Evolutionary conservation across 2,113 vertebrate species (phyloP).

Genomic region (Corapipo altera): DNA sequence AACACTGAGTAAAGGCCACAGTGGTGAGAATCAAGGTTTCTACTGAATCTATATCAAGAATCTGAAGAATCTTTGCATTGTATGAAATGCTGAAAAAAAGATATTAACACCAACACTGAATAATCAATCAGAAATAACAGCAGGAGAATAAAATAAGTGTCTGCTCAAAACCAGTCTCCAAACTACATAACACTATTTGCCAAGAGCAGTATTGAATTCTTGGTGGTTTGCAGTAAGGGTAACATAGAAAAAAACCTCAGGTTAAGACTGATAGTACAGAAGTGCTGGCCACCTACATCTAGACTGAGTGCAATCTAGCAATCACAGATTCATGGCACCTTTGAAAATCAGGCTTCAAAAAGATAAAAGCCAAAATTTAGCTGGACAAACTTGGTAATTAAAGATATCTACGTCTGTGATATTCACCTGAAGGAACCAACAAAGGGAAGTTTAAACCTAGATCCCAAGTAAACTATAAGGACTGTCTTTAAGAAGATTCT

Average conservation of each 20-base stretch:
- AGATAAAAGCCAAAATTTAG: not conserved
- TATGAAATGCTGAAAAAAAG: not conserved
- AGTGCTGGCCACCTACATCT: not conserved
- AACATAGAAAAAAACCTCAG: not conserved
- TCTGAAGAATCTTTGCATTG: not conserved
- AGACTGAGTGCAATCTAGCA: not conserved
- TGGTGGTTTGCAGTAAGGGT: not conserved
- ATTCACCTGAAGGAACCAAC: constrained; percentile 37
- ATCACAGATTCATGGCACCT: not conserved
- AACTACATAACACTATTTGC: not conserved
- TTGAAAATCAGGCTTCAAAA: constrained; percentile 51
- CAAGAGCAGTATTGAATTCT: not conserved
- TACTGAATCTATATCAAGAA: not conserved
- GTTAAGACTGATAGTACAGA: not conserved
- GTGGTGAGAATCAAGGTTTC: constrained; percentile 34
- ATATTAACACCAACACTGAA: not conserved
- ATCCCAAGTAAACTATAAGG: not conserved
- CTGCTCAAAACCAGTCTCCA: not conserved
- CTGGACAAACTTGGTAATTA: not conserved
- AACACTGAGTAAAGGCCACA: constrained; percentile 36
- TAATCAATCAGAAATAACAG: not conserved
- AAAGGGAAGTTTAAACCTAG: not conserved
- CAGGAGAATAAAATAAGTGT: not conserved
- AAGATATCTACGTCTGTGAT: not conserved
- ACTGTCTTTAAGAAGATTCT: not conserved